phyloP scores from a whole-genome alignment of 1,140 invertebrate species.

The Drosophila serrata region DNA sequence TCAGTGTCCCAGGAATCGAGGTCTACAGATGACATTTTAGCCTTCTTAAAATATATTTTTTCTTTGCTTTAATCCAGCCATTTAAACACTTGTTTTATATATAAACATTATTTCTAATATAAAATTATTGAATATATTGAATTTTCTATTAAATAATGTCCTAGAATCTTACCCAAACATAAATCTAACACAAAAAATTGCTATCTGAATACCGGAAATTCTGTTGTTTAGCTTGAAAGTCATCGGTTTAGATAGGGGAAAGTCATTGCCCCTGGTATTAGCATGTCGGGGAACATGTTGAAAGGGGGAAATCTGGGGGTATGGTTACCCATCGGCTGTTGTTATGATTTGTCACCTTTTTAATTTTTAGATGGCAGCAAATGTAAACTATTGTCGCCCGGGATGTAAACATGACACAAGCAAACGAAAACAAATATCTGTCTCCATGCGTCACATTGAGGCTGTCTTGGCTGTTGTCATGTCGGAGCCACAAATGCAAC shows the following conservation, averaged over 20 bases:
- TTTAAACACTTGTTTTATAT: too few species aligned
- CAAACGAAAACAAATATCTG: constrained; percentile 70
- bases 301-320: not conserved
- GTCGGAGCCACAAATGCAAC: not conserved
- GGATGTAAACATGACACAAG: constrained; percentile 65
- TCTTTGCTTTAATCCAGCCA: not conserved
- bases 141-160: too few species aligned
- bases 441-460: constrained; percentile 43
- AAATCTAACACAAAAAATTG: not conserved
- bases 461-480: constrained; percentile 21
- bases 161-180: not conserved
- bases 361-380: constrained; percentile 75
- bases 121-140: too few species aligned
- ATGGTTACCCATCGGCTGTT: constrained; percentile 39
- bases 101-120: not conserved
- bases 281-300: not conserved
- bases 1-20: constrained; percentile 8
- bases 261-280: constrained; percentile 5
- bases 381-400: constrained; percentile 77
- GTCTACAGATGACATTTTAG: not conserved
- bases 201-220: constrained; percentile 6
- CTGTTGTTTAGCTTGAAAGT: not conserved
- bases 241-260: not conserved
- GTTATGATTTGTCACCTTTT: constrained; percentile 79
- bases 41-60: not conserved